A percentile compares a stretch with the other conserved stretches of the same genome.
phyloP scores from a whole-genome alignment of 2,797 vertebrate genomes.

The Pelochelys cantorii region DNA sequence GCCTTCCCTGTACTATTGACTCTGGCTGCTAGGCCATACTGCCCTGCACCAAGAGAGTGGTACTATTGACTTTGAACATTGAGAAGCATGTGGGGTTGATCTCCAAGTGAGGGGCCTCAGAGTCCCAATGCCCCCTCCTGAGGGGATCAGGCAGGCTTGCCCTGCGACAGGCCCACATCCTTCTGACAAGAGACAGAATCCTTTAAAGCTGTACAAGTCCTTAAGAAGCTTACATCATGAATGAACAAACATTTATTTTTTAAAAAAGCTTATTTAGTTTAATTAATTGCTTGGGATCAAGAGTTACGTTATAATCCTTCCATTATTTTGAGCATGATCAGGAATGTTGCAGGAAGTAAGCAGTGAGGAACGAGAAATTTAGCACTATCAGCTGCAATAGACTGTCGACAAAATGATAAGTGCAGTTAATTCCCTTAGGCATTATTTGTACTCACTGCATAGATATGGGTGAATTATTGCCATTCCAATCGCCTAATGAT shows the following conservation, averaged over 20 bases:
- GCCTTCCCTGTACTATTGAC: too few species aligned
- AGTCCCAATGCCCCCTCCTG: too few species aligned
- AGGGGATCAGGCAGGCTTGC: too few species aligned
- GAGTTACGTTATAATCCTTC: conserved; percentile 58
- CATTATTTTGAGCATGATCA: conserved; percentile 32
- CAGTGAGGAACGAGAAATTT: conserved; percentile 35
- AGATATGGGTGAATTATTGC: conserved; percentile 82
- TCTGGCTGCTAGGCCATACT: too few species aligned
- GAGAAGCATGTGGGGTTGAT: too few species aligned
- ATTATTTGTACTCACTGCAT: conserved; percentile 77
- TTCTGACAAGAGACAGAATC: background rate
- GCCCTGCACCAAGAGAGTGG: too few species aligned
- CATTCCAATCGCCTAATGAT: conserved; percentile 80
- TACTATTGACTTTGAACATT: too few species aligned
- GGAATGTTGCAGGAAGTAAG: conserved; percentile 64
- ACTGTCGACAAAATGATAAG: conserved; percentile 75
- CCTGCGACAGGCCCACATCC: background rate
- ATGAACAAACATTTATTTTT: conserved; percentile 36
- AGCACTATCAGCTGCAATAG: conserved; percentile 55
- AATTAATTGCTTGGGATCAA: conserved; percentile 41
- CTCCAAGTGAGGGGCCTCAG: too few species aligned
- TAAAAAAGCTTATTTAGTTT: conserved; percentile 43
- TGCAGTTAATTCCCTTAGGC: conserved; percentile 74
- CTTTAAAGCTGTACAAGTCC: background rate
- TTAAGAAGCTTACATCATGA: background rate